phyloP scores from a whole-genome alignment of 2,113 vertebrate species.

The Accipiter virgatus region DNA sequence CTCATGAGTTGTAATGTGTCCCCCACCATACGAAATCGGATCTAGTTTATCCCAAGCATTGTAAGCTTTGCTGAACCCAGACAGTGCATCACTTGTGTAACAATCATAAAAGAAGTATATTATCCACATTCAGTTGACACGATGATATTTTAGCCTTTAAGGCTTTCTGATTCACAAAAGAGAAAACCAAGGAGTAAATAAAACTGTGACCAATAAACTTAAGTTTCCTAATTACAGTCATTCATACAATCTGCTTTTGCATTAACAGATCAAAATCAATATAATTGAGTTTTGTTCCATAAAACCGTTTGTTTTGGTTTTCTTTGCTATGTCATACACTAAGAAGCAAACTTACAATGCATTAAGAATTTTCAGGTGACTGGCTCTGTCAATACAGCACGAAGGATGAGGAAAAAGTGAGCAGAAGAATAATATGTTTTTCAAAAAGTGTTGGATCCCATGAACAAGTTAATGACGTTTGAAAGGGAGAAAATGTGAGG shows the following conservation, averaged over 20 bases:
- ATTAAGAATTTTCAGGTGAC: conserved; percentile 33
- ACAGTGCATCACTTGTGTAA: background rate
- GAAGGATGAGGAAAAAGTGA: conserved; percentile 39
- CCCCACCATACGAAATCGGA: background rate
- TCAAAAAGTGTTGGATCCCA: conserved; percentile 30
- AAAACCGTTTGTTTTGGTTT: conserved; percentile 14
- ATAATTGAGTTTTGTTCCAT: background rate
- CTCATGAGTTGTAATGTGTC: background rate
- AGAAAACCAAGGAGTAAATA: background rate
- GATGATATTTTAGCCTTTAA: background rate
- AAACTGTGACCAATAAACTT: background rate
- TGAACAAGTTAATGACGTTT: conserved; percentile 31
- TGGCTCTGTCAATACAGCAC: background rate
- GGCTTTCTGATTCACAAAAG: background rate
- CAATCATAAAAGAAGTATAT: background rate
- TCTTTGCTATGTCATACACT: background rate
- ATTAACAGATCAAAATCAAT: conserved; percentile 64
- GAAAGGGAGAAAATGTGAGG: conserved; percentile 22
- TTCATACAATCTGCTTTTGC: conserved; percentile 25
- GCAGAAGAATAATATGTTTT: conserved; percentile 8
- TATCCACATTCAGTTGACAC: background rate
- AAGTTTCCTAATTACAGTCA: conserved; percentile 38
- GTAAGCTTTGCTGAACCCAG: background rate
- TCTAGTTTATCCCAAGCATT: background rate
- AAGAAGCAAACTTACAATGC: background rate